phyloP scores from a whole-genome alignment of 2,888 invertebrate species.

The Lymantria monacha region DNA sequence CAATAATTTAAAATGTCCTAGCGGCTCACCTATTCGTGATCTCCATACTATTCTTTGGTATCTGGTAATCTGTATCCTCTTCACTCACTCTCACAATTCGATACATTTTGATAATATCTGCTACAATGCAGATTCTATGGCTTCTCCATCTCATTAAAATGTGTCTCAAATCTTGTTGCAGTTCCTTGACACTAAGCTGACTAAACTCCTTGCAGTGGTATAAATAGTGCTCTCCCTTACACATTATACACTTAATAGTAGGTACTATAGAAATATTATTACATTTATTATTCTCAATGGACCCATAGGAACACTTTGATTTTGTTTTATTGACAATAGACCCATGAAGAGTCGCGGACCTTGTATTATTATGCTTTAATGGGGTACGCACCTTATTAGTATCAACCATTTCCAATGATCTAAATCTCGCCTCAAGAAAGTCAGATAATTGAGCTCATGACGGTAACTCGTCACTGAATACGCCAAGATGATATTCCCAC shows the following conservation, averaged over 20 bases:
- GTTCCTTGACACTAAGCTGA: neutral
- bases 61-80: too few relatives aligned
- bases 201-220: conserved; percentile 2
- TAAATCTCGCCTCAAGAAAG: neutral
- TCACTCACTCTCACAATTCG: too few relatives aligned
- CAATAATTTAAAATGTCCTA: too few relatives aligned
- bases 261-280: too few relatives aligned
- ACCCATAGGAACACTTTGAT: neutral
- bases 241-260: neutral
- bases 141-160: too few relatives aligned
- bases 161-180: too few relatives aligned
- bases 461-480: neutral
- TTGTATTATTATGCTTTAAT: neutral
- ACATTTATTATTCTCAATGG: neutral
- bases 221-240: neutral
- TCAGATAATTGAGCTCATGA: neutral
- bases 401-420: neutral
- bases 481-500: neutral
- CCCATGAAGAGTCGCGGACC: neutral
- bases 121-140: too few relatives aligned
- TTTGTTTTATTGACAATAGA: neutral
- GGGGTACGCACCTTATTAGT: neutral
- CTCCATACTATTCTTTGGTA: too few relatives aligned
- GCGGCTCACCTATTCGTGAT: too few relatives aligned
- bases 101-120: too few relatives aligned